These are phyloP conservation scores for Spisula solida DNA, from an alignment of 2,888 invertebrate genomes.

Conservation along the genomic window DNA sequence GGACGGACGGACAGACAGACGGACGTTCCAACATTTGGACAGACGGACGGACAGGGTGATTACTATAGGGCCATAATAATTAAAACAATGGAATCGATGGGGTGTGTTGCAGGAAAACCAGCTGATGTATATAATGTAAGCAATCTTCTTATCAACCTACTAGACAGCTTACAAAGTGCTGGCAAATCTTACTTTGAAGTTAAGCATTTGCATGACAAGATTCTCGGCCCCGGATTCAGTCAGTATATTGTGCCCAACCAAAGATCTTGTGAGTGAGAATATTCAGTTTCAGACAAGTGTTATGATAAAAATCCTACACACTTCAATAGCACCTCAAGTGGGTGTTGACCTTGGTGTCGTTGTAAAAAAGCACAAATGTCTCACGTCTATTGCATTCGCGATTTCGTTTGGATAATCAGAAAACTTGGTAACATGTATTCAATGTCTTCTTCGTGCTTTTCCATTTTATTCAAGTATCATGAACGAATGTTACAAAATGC, in stretches of 20 bases:
- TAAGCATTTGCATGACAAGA: constrained; percentile 21
- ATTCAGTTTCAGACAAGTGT: constrained; percentile 72
- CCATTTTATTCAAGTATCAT: constrained; percentile 83
- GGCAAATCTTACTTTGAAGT: constrained; percentile 3
- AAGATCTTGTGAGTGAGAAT: constrained; percentile 79
- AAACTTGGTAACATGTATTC: constrained; percentile 80
- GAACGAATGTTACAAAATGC: constrained; percentile 86
- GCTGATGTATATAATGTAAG: neutral
- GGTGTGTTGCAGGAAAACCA: neutral
- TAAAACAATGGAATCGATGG: neutral
- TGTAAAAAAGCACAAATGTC: constrained; percentile 56
- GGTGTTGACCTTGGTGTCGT: constrained; percentile 74
- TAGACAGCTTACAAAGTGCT: constrained; percentile 1
- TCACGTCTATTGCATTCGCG: neutral
- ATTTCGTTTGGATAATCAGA: constrained; percentile 85
- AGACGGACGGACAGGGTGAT: too few relatives aligned
- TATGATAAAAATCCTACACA: constrained; percentile 66
- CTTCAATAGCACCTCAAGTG: constrained; percentile 72
- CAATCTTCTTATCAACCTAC: constrained; percentile 46
- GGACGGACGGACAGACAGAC: too few relatives aligned
- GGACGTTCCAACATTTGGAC: too few relatives aligned
- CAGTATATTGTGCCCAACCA: constrained; percentile 68
- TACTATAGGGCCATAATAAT: too few relatives aligned
- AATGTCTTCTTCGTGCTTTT: constrained; percentile 81
- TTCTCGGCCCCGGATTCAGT: constrained; percentile 77